Evolutionary conservation across 2,888 invertebrate genomes (phyloP).

Genomic region (Diplolepis rosae): DNA sequence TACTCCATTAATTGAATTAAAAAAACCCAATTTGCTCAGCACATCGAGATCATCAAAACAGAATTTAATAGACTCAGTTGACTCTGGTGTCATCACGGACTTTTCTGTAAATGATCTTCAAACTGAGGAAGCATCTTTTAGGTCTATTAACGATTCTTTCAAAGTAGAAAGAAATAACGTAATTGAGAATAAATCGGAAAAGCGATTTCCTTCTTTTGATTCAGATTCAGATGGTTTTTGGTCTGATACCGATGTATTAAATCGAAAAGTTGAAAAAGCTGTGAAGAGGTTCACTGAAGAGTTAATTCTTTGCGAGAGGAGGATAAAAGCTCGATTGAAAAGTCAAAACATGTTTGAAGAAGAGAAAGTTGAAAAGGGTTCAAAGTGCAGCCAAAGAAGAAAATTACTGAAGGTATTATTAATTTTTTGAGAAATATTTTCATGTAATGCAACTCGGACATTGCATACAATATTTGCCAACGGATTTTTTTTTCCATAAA

Average conservation of each 20-base stretch:
- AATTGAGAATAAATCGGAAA: background rate
- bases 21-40: background rate
- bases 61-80: slow-evolving; percentile 45
- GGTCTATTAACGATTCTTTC: background rate
- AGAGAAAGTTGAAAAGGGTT: slow-evolving; percentile 35
- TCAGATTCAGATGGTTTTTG: slow-evolving; percentile 34
- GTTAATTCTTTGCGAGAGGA: slow-evolving; percentile 48
- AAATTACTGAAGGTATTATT: background rate
- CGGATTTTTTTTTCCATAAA: too few relatives aligned
- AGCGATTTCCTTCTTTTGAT: slow-evolving; percentile 2
- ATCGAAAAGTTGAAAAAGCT: slow-evolving; percentile 55
- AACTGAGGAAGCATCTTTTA: background rate
- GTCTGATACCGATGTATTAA: slow-evolving; percentile 54
- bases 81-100: slow-evolving; percentile 56
- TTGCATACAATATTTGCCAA: too few relatives aligned
- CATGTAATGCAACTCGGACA: too few relatives aligned
- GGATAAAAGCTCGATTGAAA: slow-evolving; percentile 44
- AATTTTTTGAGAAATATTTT: background rate
- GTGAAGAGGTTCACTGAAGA: slow-evolving; percentile 51
- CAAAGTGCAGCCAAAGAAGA: background rate
- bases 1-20: too few relatives aligned
- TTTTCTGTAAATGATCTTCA: slow-evolving; percentile 33
- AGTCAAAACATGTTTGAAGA: slow-evolving; percentile 55
- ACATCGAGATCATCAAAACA: background rate
- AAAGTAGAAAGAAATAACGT: background rate